Conservation (phyloP, 2,797 vertebrate genomes). For the Sebastes vulpes region DNA sequence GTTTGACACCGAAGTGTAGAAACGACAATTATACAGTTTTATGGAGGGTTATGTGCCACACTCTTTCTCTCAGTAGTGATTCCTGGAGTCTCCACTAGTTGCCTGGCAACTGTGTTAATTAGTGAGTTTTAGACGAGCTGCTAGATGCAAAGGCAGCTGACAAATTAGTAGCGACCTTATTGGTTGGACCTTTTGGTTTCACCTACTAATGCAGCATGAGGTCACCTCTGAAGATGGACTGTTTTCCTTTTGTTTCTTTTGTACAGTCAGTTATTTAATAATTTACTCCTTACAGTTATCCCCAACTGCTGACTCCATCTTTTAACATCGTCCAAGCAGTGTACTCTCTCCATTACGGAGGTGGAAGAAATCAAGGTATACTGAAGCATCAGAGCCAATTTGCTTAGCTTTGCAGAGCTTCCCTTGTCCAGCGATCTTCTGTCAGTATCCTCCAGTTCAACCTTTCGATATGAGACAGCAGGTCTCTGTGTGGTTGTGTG, state of each 20-base stretch:
- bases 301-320: neutral
- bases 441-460: conserved; percentile 22
- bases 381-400: neutral
- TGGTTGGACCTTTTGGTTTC: neutral
- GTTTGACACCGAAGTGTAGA: neutral
- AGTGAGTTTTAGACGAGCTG: neutral
- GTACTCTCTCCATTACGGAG: neutral
- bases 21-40: neutral
- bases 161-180: neutral
- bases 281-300: neutral
- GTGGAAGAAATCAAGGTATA: neutral
- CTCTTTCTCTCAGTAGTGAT: neutral
- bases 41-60: neutral
- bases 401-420: conserved; percentile 4
- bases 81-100: neutral
- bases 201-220: neutral
- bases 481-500: neutral
- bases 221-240: neutral
- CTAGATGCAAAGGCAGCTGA: neutral
- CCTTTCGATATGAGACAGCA: conserved; percentile 17
- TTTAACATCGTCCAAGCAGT: neutral
- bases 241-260: neutral
- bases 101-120: conserved; percentile 13
- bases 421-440: conserved; percentile 2
- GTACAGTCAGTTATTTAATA: neutral